Evolutionary conservation across 2,113 vertebrate species (phyloP).

Genomic region (Cisticola juncidis): DNA sequence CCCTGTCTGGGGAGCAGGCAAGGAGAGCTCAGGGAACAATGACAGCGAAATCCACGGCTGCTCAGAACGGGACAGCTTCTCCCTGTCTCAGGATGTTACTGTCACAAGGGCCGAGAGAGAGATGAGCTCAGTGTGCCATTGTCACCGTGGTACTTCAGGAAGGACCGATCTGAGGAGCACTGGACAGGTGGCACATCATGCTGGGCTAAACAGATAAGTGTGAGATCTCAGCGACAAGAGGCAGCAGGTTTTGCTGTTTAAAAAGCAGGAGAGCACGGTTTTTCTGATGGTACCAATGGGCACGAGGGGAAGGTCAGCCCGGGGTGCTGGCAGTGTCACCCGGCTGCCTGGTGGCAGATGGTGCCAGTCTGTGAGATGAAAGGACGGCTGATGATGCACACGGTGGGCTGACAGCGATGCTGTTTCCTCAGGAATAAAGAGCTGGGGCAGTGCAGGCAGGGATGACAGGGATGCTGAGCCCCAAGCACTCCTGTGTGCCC

Average conservation of each 20-base stretch:
- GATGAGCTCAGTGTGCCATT: background rate
- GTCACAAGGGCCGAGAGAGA: background rate
- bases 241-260: background rate
- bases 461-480: background rate
- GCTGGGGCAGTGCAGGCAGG: background rate
- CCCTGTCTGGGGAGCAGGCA: background rate
- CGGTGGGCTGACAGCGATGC: accelerated
- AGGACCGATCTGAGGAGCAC: background rate
- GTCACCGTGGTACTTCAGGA: background rate
- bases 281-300: background rate
- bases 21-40: background rate
- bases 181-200: background rate
- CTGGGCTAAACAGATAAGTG: constrained; percentile 26
- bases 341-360: background rate
- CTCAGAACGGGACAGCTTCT: background rate
- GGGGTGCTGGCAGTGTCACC: background rate
- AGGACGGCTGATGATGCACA: background rate
- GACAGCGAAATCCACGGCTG: background rate
- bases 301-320: background rate
- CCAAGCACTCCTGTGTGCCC: accelerated
- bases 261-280: background rate
- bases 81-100: background rate
- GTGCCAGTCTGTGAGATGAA: background rate
- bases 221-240: constrained; percentile 30
- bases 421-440: background rate